phyloP scores from a whole-genome alignment of 2,113 vertebrate species.

The Campylorhamphus procurvoides region DNA sequence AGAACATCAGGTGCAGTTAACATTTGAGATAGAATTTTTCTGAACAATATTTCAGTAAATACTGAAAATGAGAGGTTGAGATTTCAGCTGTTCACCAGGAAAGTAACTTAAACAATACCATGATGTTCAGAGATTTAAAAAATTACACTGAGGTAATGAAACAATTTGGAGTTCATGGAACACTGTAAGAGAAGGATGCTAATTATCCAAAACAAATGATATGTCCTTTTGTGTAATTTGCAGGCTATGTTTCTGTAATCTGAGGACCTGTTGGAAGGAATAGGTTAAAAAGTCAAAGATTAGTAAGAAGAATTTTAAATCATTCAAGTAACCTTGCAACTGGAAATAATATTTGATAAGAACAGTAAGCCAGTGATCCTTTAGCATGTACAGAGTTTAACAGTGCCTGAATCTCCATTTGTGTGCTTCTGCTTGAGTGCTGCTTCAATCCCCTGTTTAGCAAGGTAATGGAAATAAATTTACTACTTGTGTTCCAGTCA shows the following conservation, averaged over 20 bases:
- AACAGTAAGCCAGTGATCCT: background rate
- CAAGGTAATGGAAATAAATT: background rate
- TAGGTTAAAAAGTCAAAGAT: background rate
- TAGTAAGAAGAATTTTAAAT: background rate
- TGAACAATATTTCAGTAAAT: background rate
- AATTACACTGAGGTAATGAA: background rate
- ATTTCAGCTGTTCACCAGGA: background rate
- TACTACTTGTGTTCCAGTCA: background rate
- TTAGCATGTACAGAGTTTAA: background rate
- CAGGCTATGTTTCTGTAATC: background rate
- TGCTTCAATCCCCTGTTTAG: background rate
- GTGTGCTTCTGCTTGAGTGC: background rate
- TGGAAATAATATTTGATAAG: background rate
- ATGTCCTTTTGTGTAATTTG: background rate
- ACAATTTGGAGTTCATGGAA: conserved; percentile 43
- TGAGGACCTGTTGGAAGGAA: background rate
- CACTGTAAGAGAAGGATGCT: background rate
- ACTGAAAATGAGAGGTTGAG: background rate
- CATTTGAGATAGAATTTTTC: background rate
- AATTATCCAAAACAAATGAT: conserved; percentile 11
- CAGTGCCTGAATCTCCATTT: background rate
- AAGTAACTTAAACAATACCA: background rate
- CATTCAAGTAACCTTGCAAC: background rate
- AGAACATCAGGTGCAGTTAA: background rate
- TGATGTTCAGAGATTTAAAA: background rate